Conservation (phyloP, 2,797 vertebrate genomes). For the Chelonia mydas region DNA sequence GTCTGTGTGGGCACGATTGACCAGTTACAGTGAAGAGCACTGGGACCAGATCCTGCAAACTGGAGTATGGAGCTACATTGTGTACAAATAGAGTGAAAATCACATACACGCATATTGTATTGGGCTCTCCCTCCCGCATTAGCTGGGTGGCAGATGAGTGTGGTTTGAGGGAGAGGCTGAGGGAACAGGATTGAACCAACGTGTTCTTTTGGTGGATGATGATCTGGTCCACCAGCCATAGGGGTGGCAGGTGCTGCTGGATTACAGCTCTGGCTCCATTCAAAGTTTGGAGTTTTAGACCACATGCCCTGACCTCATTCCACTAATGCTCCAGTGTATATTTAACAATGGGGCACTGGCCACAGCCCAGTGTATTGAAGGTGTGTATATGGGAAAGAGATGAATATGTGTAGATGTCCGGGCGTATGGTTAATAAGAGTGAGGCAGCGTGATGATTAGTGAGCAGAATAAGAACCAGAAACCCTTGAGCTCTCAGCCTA, state of each 20-base stretch:
- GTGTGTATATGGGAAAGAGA: not conserved
- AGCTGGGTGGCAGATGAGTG: not conserved
- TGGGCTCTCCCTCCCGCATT: not conserved
- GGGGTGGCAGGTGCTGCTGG: not conserved
- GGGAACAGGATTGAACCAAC: not conserved
- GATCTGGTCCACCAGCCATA: not conserved
- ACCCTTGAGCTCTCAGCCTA: not conserved
- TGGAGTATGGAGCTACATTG: not conserved
- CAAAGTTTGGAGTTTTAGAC: not conserved
- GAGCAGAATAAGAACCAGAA: not conserved
- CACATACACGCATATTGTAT: not conserved
- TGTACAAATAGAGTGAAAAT: too few relatives aligned
- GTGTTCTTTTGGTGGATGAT: not conserved
- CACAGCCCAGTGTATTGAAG: not conserved
- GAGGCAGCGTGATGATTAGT: not conserved
- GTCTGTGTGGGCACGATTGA: not conserved
- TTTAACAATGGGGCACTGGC: not conserved
- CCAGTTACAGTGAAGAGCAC: not conserved
- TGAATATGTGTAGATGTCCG: not conserved
- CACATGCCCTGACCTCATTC: not conserved
- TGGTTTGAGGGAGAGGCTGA: not conserved
- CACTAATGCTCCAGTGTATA: not conserved
- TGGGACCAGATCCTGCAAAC: rapidly evolving
- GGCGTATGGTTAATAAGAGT: not conserved
- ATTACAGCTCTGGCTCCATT: not conserved